These are phyloP conservation scores for Raja brachyura DNA, from an alignment of 2,113 vertebrate species.

Conservation along the genomic window DNA sequence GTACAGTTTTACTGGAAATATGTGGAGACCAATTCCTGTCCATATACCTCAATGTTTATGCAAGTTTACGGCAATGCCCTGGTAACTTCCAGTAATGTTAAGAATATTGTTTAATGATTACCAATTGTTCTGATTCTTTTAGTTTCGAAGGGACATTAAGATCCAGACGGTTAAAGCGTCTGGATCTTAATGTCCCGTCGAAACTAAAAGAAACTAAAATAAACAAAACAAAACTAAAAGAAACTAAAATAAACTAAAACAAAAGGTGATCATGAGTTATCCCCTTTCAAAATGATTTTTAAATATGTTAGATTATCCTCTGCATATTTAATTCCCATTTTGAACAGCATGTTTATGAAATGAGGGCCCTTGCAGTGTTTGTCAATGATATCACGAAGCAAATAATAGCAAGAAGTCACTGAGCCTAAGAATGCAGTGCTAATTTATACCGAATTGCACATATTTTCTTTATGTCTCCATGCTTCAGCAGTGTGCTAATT, in stretches of 20 bases:
- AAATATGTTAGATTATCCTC: neutral
- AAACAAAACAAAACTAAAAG: no score
- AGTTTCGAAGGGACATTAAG: constrained; percentile 10
- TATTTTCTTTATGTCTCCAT: neutral
- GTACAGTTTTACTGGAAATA: neutral
- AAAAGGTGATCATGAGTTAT: neutral
- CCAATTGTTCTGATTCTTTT: neutral
- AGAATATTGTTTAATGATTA: constrained; percentile 24
- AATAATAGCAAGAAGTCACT: neutral
- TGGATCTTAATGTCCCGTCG: no score
- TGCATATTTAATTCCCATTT: neutral
- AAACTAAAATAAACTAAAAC: neutral
- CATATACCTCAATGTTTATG: neutral
- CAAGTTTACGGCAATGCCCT: neutral
- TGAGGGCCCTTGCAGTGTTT: neutral
- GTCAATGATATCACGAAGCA: neutral
- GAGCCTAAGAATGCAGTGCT: neutral
- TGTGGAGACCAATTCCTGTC: no score
- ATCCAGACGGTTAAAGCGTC: neutral
- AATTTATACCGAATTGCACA: neutral
- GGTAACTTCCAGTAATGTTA: no score
- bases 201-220: no score
- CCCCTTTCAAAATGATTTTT: neutral
- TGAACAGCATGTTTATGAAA: neutral
- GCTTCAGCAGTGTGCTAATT: neutral